Conservation (phyloP, 2,888 invertebrate species). For the Plagodis dolabraria region DNA sequence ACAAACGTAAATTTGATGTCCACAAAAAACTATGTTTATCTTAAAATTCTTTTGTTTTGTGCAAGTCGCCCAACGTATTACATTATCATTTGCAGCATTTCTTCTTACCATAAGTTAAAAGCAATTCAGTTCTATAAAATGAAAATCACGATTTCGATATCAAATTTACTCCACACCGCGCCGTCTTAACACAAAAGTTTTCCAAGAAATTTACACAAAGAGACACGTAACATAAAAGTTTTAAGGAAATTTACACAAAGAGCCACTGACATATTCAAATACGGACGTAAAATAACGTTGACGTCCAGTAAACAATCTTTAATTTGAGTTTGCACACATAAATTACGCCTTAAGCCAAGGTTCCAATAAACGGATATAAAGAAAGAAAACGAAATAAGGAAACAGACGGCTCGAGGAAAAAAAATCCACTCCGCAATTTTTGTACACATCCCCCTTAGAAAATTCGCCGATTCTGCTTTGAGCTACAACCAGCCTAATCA, state of each 20-base stretch:
- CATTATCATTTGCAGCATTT: too few relatives aligned
- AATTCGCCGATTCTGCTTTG: conserved; percentile 63
- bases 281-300: neutral
- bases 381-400: conserved; percentile 70
- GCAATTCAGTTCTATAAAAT: too few relatives aligned
- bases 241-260: neutral
- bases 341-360: conserved; percentile 68
- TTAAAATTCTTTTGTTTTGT: too few relatives aligned
- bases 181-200: neutral
- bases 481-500: conserved; percentile 50
- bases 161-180: too few relatives aligned
- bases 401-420: conserved; percentile 57
- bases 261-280: neutral
- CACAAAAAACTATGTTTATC: too few relatives aligned
- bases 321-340: conserved; percentile 61
- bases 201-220: neutral
- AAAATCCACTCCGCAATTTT: conserved; percentile 68
- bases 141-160: too few relatives aligned
- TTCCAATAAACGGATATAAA: conserved; percentile 72
- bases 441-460: conserved; percentile 58
- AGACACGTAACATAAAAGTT: neutral
- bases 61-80: too few relatives aligned
- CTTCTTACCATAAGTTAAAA: too few relatives aligned
- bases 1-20: too few relatives aligned
- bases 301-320: conserved; percentile 39